phyloP scores from a whole-genome alignment of 2,113 vertebrate genomes.

The Cochlearius cochlearius region DNA sequence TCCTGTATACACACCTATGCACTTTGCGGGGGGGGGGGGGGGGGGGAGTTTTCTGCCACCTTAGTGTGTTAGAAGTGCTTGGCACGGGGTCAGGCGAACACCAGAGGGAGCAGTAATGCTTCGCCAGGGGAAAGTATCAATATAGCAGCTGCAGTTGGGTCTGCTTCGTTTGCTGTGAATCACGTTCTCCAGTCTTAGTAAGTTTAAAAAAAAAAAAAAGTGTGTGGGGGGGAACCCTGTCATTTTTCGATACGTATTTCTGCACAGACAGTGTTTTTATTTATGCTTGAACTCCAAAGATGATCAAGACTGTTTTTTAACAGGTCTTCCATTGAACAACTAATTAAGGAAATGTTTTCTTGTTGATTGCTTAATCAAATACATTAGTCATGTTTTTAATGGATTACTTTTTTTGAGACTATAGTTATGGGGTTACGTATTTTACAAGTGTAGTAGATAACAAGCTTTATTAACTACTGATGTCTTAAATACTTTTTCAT shows the following conservation, averaged over 20 bases:
- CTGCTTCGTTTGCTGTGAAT: neutral
- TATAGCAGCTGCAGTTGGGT: neutral
- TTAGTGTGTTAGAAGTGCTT: neutral
- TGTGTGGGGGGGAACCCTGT: fast-evolving
- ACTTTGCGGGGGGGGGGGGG: neutral
- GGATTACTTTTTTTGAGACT: neutral
- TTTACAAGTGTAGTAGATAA: neutral
- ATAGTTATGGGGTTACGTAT: neutral
- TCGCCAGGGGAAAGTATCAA: neutral
- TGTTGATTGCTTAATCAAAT: neutral
- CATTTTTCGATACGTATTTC: neutral
- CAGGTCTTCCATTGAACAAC: neutral
- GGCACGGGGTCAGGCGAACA: neutral
- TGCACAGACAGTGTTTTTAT: neutral
- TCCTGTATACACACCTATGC: neutral
- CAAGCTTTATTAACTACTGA: neutral
- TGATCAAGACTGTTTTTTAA: neutral
- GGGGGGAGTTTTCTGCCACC: neutral
- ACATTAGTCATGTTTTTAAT: neutral
- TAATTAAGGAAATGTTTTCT: neutral
- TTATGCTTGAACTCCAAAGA: neutral
- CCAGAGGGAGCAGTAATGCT: conserved; percentile 17
- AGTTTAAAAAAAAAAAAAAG: neutral
- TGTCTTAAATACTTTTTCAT: neutral
- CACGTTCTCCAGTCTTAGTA: neutral